phyloP scores from a whole-genome alignment of 2,113 vertebrate species.

The Lethenteron camtschaticum region DNA sequence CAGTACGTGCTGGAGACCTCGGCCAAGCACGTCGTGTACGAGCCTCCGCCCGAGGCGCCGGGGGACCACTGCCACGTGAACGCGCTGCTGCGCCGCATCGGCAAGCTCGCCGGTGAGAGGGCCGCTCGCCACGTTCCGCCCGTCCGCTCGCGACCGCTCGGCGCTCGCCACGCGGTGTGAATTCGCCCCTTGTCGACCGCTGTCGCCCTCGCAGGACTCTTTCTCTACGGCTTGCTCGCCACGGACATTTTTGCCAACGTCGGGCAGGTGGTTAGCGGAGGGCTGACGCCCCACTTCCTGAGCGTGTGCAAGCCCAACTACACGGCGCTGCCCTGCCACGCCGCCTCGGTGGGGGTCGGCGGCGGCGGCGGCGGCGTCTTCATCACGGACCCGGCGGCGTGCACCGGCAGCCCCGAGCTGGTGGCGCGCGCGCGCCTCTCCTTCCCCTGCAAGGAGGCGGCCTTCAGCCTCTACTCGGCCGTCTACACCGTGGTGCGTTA shows the following conservation, averaged over 20 bases:
- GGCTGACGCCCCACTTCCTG: conserved; percentile 84
- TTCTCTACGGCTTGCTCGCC: conserved; percentile 81
- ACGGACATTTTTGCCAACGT: conserved; percentile 98
- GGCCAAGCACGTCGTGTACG: too few relatives aligned
- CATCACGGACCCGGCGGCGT: conserved; percentile 40
- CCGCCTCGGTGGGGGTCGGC: conserved; percentile 15
- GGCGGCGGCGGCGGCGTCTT: conserved; percentile 19
- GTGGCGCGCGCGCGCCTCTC: conserved; percentile 48
- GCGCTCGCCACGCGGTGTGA: too few relatives aligned
- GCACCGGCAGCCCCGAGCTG: conserved; percentile 41
- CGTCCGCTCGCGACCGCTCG: too few relatives aligned
- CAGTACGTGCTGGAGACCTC: too few relatives aligned
- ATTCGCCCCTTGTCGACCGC: too few relatives aligned
- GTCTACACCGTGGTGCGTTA: conserved; percentile 48
- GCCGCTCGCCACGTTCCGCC: too few relatives aligned
- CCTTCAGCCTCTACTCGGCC: conserved; percentile 46
- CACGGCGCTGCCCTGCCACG: conserved; percentile 71
- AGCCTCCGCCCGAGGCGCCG: conserved; percentile 11
- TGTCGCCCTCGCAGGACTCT: conserved; percentile 42
- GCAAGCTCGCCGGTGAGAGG: conserved; percentile 60
- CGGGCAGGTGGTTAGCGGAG: conserved; percentile 89
- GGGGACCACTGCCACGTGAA: conserved; percentile 97
- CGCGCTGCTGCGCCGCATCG: conserved; percentile 66
- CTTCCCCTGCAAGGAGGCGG: conserved; percentile 64
- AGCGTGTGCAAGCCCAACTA: conserved; percentile 93